Evolutionary conservation across 2,797 vertebrate species (phyloP).

Genomic region (Amazonetta brasiliensis): DNA sequence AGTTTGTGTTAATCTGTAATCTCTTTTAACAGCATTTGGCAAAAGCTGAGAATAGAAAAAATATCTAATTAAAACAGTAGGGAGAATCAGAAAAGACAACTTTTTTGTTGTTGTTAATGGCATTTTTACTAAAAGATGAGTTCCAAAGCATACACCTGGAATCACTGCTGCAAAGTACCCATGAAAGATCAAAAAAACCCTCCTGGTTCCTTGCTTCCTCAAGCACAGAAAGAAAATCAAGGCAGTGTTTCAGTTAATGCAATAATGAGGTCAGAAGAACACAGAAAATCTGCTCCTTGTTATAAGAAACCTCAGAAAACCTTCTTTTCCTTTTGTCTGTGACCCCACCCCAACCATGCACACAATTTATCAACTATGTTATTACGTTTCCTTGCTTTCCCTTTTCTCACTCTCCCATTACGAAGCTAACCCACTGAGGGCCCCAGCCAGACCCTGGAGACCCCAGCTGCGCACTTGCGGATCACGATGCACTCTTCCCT

Average conservation of each 20-base stretch:
- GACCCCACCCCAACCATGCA: background rate
- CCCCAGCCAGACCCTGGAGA: background rate
- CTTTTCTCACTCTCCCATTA: background rate
- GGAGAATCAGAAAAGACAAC: background rate
- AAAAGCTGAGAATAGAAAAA: background rate
- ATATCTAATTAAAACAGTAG: background rate
- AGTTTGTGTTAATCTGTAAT: background rate
- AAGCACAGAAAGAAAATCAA: background rate
- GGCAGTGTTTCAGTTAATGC: background rate
- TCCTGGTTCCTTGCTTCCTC: background rate
- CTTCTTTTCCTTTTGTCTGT: background rate
- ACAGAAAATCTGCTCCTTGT: slow-evolving; percentile 22
- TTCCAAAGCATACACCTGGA: slow-evolving; percentile 17
- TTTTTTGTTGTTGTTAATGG: background rate
- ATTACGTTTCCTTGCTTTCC: background rate
- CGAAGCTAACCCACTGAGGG: background rate
- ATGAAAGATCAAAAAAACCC: background rate
- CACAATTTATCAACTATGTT: background rate
- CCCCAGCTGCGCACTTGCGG: background rate
- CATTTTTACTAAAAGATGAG: background rate
- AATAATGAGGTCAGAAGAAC: background rate
- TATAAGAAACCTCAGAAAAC: background rate
- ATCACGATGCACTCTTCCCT: background rate
- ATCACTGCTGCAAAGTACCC: background rate
- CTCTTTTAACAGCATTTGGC: background rate